Base-by-base conservation (phyloP, 2,113 vertebrate genomes). In the Perca fluviatilis region DNA sequence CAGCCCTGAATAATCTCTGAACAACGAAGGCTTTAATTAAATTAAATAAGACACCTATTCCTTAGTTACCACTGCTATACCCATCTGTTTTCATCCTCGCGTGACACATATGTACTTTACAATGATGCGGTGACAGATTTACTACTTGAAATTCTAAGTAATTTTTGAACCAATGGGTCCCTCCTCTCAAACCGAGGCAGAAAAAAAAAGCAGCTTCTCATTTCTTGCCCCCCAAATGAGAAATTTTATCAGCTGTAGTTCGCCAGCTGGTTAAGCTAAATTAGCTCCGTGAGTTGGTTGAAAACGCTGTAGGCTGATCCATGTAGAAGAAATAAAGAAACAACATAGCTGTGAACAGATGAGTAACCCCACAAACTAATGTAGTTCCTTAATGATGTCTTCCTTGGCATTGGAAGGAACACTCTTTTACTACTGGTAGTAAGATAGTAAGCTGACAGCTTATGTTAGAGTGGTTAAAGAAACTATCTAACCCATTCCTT, bases 31-130 rank as follows among this genome's bases (percentile, higher is more conserved):
- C 46, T 11, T 61, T 57, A 11, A 67, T 0, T 40, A 73, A 53
- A 77, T 8, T 21, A 54, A 65, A 61, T 54, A 43, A 61, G 53
- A 19, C 40, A 27, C 18, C 16, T 2, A 1, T n/a, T 46, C 50
- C 15, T 33, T 73, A 54, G 21, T 33, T 25, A 47, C 54, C 14
- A 33, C 19, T 18, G 11, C 14, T 61, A n/a, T 12, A 12, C 16
- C 3, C 8, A 0, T 51, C 18, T 0, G 23, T 14, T 47, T 62
- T 10, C 0, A 0, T 7, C 43, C 10, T 33, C 8, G 18, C 5
- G 6, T 2, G 7, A 12, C 14, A n/a, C 13, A 58, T 18, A 19
- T 2, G 33, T 13, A 25, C 11, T 36, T 36, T 53, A 21, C 3
- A 62, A 14, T 50, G 33, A 56, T 0, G 27, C 1, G 1, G 5